phyloP scores from a whole-genome alignment of 2,113 vertebrate genomes.

The Theristicus caerulescens region DNA sequence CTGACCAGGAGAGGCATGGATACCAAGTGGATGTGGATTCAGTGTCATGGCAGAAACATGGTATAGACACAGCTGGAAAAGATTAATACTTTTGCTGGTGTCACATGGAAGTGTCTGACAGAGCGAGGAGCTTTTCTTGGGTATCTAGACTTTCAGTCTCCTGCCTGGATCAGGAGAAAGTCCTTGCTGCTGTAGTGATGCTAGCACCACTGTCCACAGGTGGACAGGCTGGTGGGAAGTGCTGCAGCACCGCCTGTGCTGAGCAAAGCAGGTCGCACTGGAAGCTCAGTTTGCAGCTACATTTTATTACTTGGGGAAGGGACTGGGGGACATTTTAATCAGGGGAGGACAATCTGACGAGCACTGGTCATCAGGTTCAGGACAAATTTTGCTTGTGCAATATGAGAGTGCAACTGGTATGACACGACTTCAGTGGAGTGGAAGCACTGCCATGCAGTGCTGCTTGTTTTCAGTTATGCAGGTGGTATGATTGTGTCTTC shows the following conservation, averaged over 20 bases:
- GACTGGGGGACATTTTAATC: neutral
- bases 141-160: neutral
- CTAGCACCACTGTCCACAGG: neutral
- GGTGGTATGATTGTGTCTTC: neutral
- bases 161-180: too few species aligned
- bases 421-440: neutral
- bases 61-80: neutral
- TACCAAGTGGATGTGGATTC: neutral
- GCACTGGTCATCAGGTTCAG: neutral
- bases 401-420: fast-evolving
- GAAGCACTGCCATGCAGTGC: neutral
- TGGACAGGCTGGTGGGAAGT: neutral
- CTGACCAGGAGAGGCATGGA: neutral
- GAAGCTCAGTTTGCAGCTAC: neutral
- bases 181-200: neutral
- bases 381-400: neutral
- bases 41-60: neutral
- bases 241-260: fast-evolving
- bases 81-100: neutral
- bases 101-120: neutral
- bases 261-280: fast-evolving
- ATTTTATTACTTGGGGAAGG: neutral
- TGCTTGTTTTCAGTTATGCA: neutral
- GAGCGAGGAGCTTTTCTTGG: neutral
- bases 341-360: neutral